These are phyloP conservation scores for Podarcis raffonei DNA, from an alignment of 2,113 vertebrate genomes.

Conservation along the genomic window DNA sequence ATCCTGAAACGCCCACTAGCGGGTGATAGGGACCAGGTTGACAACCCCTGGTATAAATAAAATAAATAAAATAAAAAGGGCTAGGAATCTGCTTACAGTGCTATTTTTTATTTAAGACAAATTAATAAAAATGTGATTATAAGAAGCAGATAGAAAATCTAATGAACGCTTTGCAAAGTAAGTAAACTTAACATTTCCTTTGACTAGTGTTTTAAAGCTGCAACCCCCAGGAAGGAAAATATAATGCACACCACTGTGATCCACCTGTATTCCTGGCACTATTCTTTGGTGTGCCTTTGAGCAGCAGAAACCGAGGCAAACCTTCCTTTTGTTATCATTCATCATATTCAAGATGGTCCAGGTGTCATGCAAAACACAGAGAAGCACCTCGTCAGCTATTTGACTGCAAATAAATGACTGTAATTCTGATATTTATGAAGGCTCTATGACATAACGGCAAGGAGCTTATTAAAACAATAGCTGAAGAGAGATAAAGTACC, in stretches of 20 bases:
- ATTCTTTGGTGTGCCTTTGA: constrained; percentile 39
- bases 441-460: constrained; percentile 31
- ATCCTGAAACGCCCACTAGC: too few species aligned
- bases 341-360: constrained; percentile 39
- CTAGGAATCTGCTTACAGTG: neutral
- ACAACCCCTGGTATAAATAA: neutral
- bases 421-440: constrained; percentile 55
- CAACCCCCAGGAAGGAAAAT: neutral
- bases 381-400: constrained; percentile 47
- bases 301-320: constrained; percentile 32
- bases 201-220: constrained; percentile 2
- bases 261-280: neutral
- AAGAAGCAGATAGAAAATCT: neutral
- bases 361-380: constrained; percentile 38
- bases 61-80: neutral
- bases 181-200: constrained; percentile 18
- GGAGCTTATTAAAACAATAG: constrained; percentile 59
- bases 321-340: constrained; percentile 37
- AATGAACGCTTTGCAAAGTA: neutral
- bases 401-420: constrained; percentile 51
- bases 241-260: neutral
- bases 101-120: too few species aligned
- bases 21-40: too few species aligned
- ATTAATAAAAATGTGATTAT: neutral
- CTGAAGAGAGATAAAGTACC: constrained; percentile 36